Evolutionary conservation across 2,113 vertebrate genomes (phyloP), one percentile per base, ranked within the genome.

Genomic region (Salvelinus alpinus): DNA sequence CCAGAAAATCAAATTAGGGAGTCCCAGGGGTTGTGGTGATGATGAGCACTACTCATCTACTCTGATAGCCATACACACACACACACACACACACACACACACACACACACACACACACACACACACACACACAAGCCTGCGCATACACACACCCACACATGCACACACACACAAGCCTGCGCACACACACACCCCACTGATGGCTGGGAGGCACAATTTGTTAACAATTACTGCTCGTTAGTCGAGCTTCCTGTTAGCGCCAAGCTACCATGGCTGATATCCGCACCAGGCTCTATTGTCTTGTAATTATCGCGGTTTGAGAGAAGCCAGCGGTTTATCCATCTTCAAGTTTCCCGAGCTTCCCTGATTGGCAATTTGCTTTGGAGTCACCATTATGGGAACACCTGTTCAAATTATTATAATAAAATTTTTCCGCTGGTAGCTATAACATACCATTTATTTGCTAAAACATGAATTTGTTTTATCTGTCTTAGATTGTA

Each of bases 181-280:
- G 3, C 51, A 18, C 51, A 54, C 51, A 54, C 51, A 54, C 73
- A 91, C 91, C 86, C 88, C 90, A 83, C 85, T 90, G 84, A 89
- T 93, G 78, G 91, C 93, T 89, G 81, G 84, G 92, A 94, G 93
- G 90, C 88, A 16, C 93, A 94, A 95, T 96, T 97, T 96, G 95
- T 95, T 95, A 94, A 94, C 92, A 95, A 94, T 96, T 95, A 96
- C 87, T 91, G 87, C 90, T 95, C 89, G 91, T 97, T 96, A 96
- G 90, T 90, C 92, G 87, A 64, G 91, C 93, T 95, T 95, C 91
- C 93, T 93, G 79, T 84, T 88, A 88, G 0, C 13, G 66, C 72
- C 79, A 74, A 77, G 64, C 69, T 85, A 82, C 75, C 80, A 71
- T 76, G 80, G 77, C 18, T 48, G 64, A 78, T 87, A 89, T 78